These are phyloP conservation scores for Caenorhabditis tropicalis DNA, from an alignment of 1,140 invertebrate species.

Conservation along the genomic window DNA sequence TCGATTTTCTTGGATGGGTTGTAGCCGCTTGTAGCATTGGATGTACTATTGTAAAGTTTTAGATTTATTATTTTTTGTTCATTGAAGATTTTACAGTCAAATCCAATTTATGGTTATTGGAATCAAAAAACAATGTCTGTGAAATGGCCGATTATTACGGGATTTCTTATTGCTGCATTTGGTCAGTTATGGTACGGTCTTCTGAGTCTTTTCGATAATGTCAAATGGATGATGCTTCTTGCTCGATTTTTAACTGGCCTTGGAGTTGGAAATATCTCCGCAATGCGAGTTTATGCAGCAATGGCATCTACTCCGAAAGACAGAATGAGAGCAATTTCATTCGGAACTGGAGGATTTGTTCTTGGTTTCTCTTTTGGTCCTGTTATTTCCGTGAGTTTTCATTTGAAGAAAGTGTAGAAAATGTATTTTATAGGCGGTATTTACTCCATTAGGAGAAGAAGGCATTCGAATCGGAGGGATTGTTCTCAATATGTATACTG, in stretches of 20 bases:
- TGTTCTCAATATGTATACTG: conserved; percentile 57
- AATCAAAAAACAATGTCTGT: conserved; percentile 53
- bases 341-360: conserved; percentile 55
- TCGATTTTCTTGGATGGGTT: conserved; percentile 57
- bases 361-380: conserved; percentile 57
- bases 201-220: not conserved
- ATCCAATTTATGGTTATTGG: conserved; percentile 52
- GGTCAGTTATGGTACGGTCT: conserved; percentile 28
- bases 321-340: conserved; percentile 53
- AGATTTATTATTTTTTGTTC: not conserved
- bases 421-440: conserved; percentile 41
- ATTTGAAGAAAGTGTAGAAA: not conserved
- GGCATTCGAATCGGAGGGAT: conserved; percentile 35
- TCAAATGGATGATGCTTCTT: conserved; percentile 5
- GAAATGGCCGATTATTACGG: conserved; percentile 33
- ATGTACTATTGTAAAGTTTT: conserved; percentile 30
- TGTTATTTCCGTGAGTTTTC: conserved; percentile 47
- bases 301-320: conserved; percentile 52
- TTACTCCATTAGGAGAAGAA: conserved; percentile 56
- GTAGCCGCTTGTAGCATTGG: conserved; percentile 48
- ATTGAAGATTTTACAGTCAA: not conserved
- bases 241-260: conserved; percentile 19
- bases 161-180: conserved; percentile 15
- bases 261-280: conserved; percentile 50
- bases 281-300: conserved; percentile 53